Evolutionary conservation across 2,113 vertebrate species (phyloP).

Genomic region (Chaetops frenatus): DNA sequence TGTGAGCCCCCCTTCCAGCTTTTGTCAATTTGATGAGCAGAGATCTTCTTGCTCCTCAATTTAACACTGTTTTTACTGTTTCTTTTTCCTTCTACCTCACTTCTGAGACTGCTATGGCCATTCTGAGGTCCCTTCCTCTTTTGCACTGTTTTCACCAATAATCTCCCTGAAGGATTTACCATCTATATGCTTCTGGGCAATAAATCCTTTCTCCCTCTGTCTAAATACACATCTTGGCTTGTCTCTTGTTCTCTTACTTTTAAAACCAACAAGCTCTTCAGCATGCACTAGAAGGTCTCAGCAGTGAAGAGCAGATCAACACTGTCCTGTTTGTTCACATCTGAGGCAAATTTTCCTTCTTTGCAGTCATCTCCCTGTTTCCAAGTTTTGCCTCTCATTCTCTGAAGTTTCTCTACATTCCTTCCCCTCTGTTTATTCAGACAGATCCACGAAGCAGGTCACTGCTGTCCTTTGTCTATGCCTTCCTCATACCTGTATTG

Average conservation of each 20-base stretch:
- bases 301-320: background rate
- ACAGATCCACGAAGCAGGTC: background rate
- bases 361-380: background rate
- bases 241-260: background rate
- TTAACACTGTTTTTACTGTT: background rate
- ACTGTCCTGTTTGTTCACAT: background rate
- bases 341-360: background rate
- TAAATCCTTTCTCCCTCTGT: background rate
- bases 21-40: background rate
- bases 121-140: background rate
- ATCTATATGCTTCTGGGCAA: background rate
- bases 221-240: background rate
- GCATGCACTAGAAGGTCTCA: background rate
- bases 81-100: background rate
- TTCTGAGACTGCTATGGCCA: background rate
- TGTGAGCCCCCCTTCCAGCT: background rate
- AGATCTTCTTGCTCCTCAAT: background rate
- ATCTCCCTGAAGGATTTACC: background rate
- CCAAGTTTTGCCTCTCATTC: background rate
- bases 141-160: background rate
- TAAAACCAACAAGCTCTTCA: background rate
- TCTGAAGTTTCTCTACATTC: background rate
- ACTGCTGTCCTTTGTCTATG: background rate
- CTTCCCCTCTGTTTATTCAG: background rate
- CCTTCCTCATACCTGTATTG: background rate